Base-by-base conservation (phyloP, 2,888 invertebrate species). In the Archips xylosteana region DNA sequence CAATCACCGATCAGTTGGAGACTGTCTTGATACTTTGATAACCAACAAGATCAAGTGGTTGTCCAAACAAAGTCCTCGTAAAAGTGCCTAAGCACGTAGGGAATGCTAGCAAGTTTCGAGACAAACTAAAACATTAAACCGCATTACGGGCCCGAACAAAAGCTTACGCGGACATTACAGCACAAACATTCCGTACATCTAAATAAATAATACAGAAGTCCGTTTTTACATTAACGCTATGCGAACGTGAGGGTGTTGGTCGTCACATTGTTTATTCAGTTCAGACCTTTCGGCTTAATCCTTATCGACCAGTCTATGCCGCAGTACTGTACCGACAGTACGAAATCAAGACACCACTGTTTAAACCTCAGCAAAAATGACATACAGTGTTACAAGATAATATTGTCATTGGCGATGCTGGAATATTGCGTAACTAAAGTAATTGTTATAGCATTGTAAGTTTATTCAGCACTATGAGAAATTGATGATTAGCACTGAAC, bases 211-310 rank as follows among this genome's bases (percentile, higher is more conserved):
- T 80, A 75, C 76, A 74, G 74, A 80, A 83, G 82, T 82, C 82
- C 81, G 80, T 87, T 89, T 88, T 85, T 86, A 86, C 84, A 87
- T 88, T 85, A 86, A 84, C 86, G 83, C 82, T 75, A 78, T 76
- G 81, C 81, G 81, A 82, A 82, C 82, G 82, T 80, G 80, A 78
- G 83, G 81, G 80, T 69, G 79, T 81, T 77, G 80, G 82, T 81
- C 81, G 84, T 86, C 86, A 83, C 88, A 90, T 91, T 91, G 88
- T 89, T 91, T 89, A 91, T 91, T 90, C 89, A 89, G 86, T 84
- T 83, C 85, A 85, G 85, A 87, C 87, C 86, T 87, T 87, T 86
- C 80, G 82, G 80, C 83, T 83, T 89, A 89, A 91, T 90, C 88
- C 88, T 84, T 88, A 91, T 89, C 87, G 89, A 91, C 87, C 87